Base-by-base conservation (phyloP, 2,888 invertebrate genomes). In the Ophioninae sp. region DNA sequence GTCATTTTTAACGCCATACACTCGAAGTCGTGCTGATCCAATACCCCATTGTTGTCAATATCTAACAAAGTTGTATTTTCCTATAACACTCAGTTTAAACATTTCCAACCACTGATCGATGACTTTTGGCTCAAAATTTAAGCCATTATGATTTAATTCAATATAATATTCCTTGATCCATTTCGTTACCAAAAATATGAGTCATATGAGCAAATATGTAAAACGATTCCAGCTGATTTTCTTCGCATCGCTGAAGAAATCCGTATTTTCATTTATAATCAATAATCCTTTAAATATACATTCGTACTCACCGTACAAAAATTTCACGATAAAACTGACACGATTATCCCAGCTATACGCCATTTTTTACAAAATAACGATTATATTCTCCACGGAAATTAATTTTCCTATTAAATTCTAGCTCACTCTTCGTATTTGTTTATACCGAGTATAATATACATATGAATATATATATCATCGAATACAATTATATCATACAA, bases 321-420 rank as follows among this genome's bases (percentile, higher is more conserved):
- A 96, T 92, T 95, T 95, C 88, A 97, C 96, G 91, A 97, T 96
- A 93, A 97, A 97, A 91, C 95, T 95, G 86, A 97, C 97, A 92
- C 97, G 95, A 93, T 96, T 97, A 91, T 97, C 96, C 97, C 97
- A 97, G 91, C 95, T 95, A 93, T 96, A 96, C 81, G 96, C 96
- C 97, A 97, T 97, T 71, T 71, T 68, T 59, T 44, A 71, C 63
- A 74, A 39, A 23, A 51, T 64, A 77, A 17, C 41, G 6, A 23
- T 44, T 2, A 71, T 61, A 23, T 79, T 37, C n/a, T 39, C n/a
- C 72, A 67, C 75, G 51, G 17, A 0, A 44, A 17, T 51, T 51
- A 13, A 30, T 51, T 51, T 17, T 51, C 17, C 51, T 51, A 51
- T 51, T 51, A 13, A 10, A 51, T 51, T 51, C 13, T 51, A 17